Conservation (phyloP, 2,113 vertebrate species). For the Panthera leo region DNA sequence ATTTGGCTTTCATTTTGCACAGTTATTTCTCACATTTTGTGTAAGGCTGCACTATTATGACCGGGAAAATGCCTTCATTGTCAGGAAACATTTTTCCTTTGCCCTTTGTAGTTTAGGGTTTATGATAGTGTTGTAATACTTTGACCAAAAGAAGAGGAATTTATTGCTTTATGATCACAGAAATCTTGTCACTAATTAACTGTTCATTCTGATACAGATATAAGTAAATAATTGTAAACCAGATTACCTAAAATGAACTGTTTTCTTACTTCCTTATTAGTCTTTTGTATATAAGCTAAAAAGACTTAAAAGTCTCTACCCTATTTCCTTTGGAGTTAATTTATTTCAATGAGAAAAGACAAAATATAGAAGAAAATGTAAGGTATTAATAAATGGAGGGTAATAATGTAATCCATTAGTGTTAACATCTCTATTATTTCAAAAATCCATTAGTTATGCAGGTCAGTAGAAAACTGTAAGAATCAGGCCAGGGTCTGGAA, state of each 20-base stretch:
- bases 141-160: not conserved
- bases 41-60: not conserved
- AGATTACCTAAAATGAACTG: not conserved
- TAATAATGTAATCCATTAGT: constrained; percentile 7
- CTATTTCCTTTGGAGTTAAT: constrained; percentile 35
- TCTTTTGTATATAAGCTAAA: constrained; percentile 34
- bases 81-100: not conserved
- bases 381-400: not conserved
- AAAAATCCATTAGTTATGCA: constrained; percentile 16
- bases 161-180: constrained; percentile 25
- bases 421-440: constrained; percentile 25
- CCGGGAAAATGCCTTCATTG: not conserved
- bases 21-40: not conserved
- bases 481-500: not conserved
- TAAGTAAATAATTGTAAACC: constrained; percentile 41
- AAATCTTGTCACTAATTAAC: constrained; percentile 18
- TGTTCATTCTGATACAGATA: not conserved
- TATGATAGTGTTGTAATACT: not conserved
- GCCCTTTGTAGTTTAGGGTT: not conserved
- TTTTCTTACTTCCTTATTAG: constrained; percentile 48
- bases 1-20: not conserved
- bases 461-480: constrained; percentile 16
- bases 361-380: constrained; percentile 9
- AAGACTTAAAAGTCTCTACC: not conserved
- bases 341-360: constrained; percentile 47